These are phyloP conservation scores for Amphipyra berbera DNA, from an alignment of 2,888 invertebrate species.

Conservation along the genomic window DNA sequence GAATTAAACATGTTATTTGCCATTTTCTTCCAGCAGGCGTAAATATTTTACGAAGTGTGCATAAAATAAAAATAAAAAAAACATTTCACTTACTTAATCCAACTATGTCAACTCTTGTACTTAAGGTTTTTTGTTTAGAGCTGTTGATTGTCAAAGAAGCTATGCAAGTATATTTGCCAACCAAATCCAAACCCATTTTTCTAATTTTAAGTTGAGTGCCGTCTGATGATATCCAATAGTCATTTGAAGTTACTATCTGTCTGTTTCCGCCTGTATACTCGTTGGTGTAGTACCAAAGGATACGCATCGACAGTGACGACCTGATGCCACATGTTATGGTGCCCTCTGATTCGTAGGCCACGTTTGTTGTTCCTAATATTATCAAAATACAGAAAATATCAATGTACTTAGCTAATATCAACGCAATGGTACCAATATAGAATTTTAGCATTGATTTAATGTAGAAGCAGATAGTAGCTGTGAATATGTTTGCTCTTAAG, in stretches of 20 bases:
- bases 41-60: too few relatives aligned
- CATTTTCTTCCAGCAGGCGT: too few relatives aligned
- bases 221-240: constrained; percentile 40
- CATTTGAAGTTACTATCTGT: constrained; percentile 35
- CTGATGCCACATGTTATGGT: constrained; percentile 50
- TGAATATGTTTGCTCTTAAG: too few relatives aligned
- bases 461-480: too few relatives aligned
- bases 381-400: not conserved
- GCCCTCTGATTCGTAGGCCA: constrained; percentile 34
- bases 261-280: too few relatives aligned
- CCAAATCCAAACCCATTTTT: constrained; percentile 43
- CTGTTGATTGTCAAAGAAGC: constrained; percentile 33
- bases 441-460: not conserved
- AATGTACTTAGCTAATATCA: too few relatives aligned
- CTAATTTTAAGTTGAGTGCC: constrained; percentile 43
- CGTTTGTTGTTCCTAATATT: constrained; percentile 25
- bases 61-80: too few relatives aligned
- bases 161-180: constrained; percentile 45
- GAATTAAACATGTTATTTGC: too few relatives aligned
- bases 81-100: constrained; percentile 49
- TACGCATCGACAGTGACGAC: constrained; percentile 48
- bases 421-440: too few relatives aligned
- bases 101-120: constrained; percentile 35
- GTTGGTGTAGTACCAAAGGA: constrained; percentile 50
- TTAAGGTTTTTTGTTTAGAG: constrained; percentile 24